Evolutionary conservation across 2,113 vertebrate species (phyloP).

Genomic region (Eulemur macaco): DNA sequence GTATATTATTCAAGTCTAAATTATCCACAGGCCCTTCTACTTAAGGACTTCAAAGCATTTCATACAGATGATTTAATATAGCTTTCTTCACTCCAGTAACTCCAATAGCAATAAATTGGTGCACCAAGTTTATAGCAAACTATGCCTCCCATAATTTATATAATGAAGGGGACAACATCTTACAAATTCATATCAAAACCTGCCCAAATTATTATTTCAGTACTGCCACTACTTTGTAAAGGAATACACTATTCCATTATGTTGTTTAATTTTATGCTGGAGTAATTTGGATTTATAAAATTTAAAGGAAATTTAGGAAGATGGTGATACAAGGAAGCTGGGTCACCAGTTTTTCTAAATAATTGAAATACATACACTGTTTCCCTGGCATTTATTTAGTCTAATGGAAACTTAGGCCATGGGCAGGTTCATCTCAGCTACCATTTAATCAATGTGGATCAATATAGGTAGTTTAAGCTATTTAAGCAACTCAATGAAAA

Average conservation of each 20-base stretch:
- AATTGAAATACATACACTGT: background rate
- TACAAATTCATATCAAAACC: constrained; percentile 41
- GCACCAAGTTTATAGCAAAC: constrained; percentile 12
- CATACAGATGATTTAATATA: constrained; percentile 58
- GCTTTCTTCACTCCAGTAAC: constrained; percentile 45
- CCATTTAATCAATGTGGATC: constrained; percentile 61
- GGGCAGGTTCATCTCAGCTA: constrained; percentile 48
- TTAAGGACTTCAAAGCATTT: constrained; percentile 58
- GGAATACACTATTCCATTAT: background rate
- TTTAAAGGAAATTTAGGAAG: constrained; percentile 25
- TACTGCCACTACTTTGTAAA: background rate
- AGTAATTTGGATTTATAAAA: background rate
- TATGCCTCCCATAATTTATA: background rate
- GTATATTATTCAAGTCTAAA: background rate
- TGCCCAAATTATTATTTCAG: background rate
- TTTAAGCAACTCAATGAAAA: constrained; percentile 48
- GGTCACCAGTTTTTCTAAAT: constrained; percentile 30
- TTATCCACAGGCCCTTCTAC: background rate
- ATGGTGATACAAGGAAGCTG: background rate
- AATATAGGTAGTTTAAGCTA: constrained; percentile 31
- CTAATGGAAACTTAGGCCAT: constrained; percentile 42
- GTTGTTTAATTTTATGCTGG: background rate
- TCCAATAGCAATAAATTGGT: constrained; percentile 14
- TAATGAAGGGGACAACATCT: background rate
- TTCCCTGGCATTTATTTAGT: constrained; percentile 52